phyloP scores from a whole-genome alignment of 2,113 vertebrate species.

The Zosterops pallidus region DNA sequence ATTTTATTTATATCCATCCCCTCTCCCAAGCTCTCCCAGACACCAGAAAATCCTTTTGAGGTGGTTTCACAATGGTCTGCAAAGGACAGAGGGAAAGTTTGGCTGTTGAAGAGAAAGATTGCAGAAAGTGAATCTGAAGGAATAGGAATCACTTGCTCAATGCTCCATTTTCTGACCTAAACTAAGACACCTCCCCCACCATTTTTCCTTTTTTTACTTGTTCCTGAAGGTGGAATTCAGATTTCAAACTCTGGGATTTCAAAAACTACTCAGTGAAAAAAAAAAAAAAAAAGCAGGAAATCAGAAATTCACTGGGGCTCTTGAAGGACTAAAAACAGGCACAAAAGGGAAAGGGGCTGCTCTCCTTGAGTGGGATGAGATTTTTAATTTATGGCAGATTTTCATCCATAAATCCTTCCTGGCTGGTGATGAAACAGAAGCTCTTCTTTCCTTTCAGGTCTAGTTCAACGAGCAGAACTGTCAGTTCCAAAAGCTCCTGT shows the following conservation, averaged over 20 bases:
- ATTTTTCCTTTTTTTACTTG: not conserved
- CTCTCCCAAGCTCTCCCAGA: too few relatives aligned
- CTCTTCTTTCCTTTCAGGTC: constrained; percentile 4
- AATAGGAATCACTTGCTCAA: not conserved
- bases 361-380: not conserved
- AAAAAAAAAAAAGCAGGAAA: not conserved
- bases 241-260: not conserved
- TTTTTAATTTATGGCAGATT: not conserved
- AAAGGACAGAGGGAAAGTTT: not conserved
- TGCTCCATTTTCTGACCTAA: not conserved
- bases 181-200: not conserved
- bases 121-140: not conserved
- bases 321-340: not conserved
- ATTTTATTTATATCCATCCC: not conserved
- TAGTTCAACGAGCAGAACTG: constrained; percentile 9
- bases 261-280: not conserved
- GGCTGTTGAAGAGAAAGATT: not conserved
- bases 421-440: not conserved
- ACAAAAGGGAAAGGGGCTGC: not conserved
- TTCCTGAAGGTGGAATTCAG: not conserved
- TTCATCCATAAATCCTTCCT: not conserved
- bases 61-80: not conserved
- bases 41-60: not conserved
- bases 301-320: not conserved
- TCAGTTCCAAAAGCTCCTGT: not conserved